A percentile compares a stretch with the other conserved stretches of the same genome.
phyloP scores from a whole-genome alignment of 2,113 vertebrate genomes.

The Mohoua ochrocephala region DNA sequence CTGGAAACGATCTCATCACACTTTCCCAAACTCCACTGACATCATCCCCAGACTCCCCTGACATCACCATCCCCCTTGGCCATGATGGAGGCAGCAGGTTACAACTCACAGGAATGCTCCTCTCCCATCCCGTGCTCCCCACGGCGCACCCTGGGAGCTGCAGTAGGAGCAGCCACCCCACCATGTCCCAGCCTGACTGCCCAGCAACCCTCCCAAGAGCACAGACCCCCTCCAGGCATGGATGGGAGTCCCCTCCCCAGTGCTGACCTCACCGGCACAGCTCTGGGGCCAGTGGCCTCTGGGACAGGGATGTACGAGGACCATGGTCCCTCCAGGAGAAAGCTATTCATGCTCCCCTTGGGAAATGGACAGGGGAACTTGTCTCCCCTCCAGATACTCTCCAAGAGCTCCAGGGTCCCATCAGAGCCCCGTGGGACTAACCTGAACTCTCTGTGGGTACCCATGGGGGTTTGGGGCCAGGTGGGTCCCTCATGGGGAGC shows the following conservation, averaged over 20 bases:
- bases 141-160: not conserved
- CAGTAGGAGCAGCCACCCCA: not conserved
- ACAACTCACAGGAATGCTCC: not conserved
- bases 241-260: rapidly evolving
- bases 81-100: not conserved
- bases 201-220: not conserved
- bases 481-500: not conserved
- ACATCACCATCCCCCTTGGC: not conserved
- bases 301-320: not conserved
- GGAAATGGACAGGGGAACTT: not conserved
- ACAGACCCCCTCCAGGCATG: not conserved
- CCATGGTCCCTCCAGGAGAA: not conserved
- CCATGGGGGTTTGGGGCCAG: too few relatives aligned
- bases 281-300: too few relatives aligned
- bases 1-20: not conserved
- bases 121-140: not conserved
- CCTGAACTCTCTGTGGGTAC: not conserved
- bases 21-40: not conserved
- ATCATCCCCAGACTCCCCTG: not conserved
- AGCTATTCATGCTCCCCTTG: not conserved
- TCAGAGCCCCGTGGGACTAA: not conserved
- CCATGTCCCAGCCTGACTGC: not conserved
- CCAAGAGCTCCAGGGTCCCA: not conserved
- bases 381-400: not conserved
- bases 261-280: rapidly evolving